phyloP scores from a whole-genome alignment of 2,797 vertebrate genomes.

The Muraenolepis orangiensis region DNA sequence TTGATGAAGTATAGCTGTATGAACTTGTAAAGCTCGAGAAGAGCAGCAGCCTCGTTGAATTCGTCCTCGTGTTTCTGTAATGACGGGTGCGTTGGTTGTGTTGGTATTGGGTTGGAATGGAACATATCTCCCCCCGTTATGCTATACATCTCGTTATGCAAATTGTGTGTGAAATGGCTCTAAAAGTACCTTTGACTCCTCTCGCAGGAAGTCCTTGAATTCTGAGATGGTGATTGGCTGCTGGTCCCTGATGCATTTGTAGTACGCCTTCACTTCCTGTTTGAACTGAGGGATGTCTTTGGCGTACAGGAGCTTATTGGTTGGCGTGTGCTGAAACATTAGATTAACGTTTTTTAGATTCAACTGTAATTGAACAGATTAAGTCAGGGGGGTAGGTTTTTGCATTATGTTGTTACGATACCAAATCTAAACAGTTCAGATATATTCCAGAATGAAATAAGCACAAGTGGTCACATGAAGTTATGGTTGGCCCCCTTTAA shows the following conservation, averaged over 20 bases:
- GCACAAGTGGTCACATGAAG: too few relatives aligned
- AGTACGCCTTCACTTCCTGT: conserved; percentile 90
- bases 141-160: too few relatives aligned
- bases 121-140: too few relatives aligned
- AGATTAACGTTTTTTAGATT: background rate
- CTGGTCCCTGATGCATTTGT: conserved; percentile 87
- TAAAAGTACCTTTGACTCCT: conserved; percentile 85
- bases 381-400: background rate
- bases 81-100: background rate
- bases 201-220: conserved; percentile 84
- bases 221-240: conserved; percentile 73
- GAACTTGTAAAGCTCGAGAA: conserved; percentile 87
- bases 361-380: background rate
- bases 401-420: background rate
- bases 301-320: conserved; percentile 97
- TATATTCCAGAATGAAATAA: background rate
- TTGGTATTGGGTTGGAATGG: background rate
- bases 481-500: too few relatives aligned
- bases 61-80: conserved; percentile 93
- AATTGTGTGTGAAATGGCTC: too few relatives aligned
- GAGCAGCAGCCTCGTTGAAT: conserved; percentile 88
- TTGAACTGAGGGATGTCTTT: conserved; percentile 94
- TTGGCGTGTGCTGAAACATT: conserved; percentile 86
- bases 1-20: conserved; percentile 79
- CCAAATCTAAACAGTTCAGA: background rate